Percentiles rank a stretch among this genome's conserved stretches.
phyloP scores from a whole-genome alignment of 1,140 invertebrate species.

The Heliconius hewitsoni region DNA sequence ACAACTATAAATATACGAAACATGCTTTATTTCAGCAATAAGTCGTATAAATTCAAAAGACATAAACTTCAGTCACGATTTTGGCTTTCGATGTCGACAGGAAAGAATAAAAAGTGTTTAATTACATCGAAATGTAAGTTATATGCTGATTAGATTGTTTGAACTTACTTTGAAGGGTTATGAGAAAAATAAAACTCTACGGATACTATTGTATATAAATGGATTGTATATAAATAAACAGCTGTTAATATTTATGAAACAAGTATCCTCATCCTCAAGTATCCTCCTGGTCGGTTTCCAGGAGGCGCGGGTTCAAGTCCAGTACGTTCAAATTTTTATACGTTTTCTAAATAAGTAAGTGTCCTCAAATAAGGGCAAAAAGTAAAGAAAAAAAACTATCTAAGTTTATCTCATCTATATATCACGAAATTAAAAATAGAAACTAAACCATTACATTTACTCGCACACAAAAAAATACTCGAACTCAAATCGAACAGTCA shows the following conservation, averaged over 20 bases:
- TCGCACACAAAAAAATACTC: background rate
- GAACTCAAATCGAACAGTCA: background rate
- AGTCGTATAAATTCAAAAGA: conserved; percentile 10
- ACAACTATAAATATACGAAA: background rate
- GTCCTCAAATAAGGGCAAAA: too few species aligned
- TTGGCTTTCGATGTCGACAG: background rate
- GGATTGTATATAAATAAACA: too few species aligned
- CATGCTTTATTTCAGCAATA: conserved; percentile 1
- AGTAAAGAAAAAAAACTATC: too few species aligned
- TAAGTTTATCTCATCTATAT: too few species aligned
- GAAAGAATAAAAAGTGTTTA: conserved; percentile 1
- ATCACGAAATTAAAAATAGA: too few species aligned
- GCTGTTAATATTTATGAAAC: too few species aligned
- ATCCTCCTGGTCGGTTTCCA: too few species aligned
- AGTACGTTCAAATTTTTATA: too few species aligned
- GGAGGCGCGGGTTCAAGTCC: too few species aligned
- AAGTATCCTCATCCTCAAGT: too few species aligned
- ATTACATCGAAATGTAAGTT: background rate
- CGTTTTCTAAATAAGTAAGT: too few species aligned
- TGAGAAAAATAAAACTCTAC: background rate
- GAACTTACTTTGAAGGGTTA: background rate
- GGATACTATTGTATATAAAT: background rate
- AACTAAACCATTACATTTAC: background rate
- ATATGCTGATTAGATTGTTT: background rate
- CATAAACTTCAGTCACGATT: background rate